Conservation (phyloP, 92 coral and sea anemone species). For the Parazoanthus darwini region DNA sequence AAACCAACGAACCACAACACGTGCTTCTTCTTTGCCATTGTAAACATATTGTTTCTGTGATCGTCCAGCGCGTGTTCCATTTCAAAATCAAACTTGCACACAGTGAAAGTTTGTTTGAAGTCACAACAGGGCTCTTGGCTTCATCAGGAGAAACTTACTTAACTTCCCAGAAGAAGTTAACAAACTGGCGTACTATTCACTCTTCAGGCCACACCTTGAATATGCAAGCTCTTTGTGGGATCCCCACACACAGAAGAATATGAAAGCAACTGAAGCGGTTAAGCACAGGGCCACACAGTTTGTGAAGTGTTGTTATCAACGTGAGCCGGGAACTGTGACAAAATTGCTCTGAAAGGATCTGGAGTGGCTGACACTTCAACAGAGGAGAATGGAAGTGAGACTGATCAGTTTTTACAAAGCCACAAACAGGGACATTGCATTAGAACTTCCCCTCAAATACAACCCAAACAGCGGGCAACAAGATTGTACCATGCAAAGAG, state of each 20-base stretch:
- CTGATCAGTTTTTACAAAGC: constrained; percentile 22
- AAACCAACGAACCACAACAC: too few species aligned
- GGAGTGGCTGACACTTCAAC: neutral
- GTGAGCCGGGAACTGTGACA: neutral
- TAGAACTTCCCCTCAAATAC: constrained; percentile 18
- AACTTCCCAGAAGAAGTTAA: constrained; percentile 45
- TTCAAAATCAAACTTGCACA: too few species aligned
- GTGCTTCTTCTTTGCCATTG: too few species aligned
- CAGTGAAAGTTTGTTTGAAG: too few species aligned
- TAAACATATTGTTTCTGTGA: too few species aligned
- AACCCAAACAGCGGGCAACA: constrained; percentile 25
- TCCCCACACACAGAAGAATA: neutral
- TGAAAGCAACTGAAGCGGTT: neutral
- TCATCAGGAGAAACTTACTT: constrained; percentile 41
- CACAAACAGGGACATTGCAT: constrained; percentile 11
- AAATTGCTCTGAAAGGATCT: neutral
- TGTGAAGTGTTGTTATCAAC: neutral
- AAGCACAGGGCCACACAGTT: neutral
- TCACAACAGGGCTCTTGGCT: neutral
- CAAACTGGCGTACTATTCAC: constrained; percentile 41
- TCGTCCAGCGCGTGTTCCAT: too few species aligned
- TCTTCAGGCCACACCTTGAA: constrained; percentile 49
- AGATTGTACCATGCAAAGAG: constrained; percentile 4
- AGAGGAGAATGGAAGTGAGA: constrained; percentile 1
- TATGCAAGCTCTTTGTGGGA: constrained; percentile 2